Conservation (phyloP, 2,113 vertebrate species). For the Eulacestoma nigropectus region DNA sequence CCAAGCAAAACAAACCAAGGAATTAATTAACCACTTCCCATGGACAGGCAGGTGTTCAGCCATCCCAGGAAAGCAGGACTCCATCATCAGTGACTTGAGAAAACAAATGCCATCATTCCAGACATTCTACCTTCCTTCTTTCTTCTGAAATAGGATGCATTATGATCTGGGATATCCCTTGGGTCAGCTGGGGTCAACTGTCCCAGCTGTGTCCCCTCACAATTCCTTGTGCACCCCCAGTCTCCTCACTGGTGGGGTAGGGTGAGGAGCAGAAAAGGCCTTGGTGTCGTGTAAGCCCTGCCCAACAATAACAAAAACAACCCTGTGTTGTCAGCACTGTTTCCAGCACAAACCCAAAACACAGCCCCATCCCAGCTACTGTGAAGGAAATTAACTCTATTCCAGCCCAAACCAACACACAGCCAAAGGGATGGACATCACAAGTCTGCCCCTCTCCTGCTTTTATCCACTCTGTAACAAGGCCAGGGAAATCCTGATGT, state of each 20-base stretch:
- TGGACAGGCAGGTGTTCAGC: neutral
- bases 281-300: neutral
- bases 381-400: neutral
- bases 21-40: neutral
- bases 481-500: neutral
- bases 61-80: neutral
- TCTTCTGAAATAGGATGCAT: neutral
- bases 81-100: neutral
- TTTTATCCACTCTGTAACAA: neutral
- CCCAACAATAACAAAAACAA: neutral
- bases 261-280: neutral
- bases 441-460: neutral
- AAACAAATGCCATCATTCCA: accelerated
- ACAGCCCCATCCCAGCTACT: neutral
- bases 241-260: neutral
- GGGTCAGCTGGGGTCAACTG: neutral
- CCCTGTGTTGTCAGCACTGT: neutral
- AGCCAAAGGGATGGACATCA: neutral
- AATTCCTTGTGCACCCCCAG: neutral
- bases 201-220: neutral
- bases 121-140: neutral
- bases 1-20: neutral
- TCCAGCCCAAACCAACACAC: neutral
- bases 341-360: neutral
- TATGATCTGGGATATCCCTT: neutral